Conservation (phyloP, 2,797 vertebrate species). For the Lagodon rhomboides region DNA sequence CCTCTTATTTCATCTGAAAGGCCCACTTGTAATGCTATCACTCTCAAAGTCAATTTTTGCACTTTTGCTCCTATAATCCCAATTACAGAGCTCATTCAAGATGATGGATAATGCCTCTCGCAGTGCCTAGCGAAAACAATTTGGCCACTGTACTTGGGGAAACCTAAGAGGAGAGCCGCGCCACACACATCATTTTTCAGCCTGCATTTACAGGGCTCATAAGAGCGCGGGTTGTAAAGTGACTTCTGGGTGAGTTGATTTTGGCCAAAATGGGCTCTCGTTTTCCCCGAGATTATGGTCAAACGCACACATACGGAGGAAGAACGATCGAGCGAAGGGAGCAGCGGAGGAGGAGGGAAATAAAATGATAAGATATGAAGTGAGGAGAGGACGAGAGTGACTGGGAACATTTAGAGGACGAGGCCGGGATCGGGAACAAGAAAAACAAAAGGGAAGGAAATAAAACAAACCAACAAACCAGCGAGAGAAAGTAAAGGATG, state of each 20-base stretch:
- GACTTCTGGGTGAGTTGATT: slow-evolving; percentile 77
- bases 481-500: slow-evolving; percentile 62
- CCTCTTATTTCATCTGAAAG: slow-evolving; percentile 73
- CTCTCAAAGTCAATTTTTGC: slow-evolving; percentile 79
- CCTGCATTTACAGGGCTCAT: slow-evolving; percentile 56
- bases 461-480: slow-evolving; percentile 50
- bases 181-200: slow-evolving; percentile 77
- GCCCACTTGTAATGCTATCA: slow-evolving; percentile 77
- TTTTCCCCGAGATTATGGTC: slow-evolving; percentile 51
- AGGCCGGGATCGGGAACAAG: not conserved
- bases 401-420: slow-evolving; percentile 2
- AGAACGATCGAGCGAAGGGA: slow-evolving; percentile 6
- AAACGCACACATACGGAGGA: slow-evolving; percentile 9
- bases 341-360: not conserved
- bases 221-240: slow-evolving; percentile 72
- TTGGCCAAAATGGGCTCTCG: slow-evolving; percentile 70
- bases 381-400: slow-evolving; percentile 21
- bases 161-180: slow-evolving; percentile 67
- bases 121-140: slow-evolving; percentile 72
- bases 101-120: slow-evolving; percentile 78
- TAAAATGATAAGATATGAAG: slow-evolving; percentile 40
- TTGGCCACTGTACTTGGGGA: slow-evolving; percentile 75
- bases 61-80: slow-evolving; percentile 80
- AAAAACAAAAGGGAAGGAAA: slow-evolving; percentile 26
- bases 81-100: slow-evolving; percentile 80